phyloP scores from a whole-genome alignment of 2,888 invertebrate species.

The Drosophila pseudotalamancana region DNA sequence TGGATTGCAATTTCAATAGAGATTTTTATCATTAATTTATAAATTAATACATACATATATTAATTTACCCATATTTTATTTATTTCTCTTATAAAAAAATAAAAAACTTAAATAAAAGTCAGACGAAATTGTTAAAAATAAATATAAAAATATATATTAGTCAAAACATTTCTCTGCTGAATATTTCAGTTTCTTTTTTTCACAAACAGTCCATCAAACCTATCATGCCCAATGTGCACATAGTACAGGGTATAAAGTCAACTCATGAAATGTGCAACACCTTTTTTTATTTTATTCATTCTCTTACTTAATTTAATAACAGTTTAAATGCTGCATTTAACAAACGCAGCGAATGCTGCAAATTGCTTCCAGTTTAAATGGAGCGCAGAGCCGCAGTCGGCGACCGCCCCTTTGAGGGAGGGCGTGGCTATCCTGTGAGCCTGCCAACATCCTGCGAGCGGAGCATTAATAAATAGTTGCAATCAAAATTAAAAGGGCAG shows the following conservation, averaged over 20 bases:
- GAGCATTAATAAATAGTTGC: constrained; percentile 73
- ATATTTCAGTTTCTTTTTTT: neutral
- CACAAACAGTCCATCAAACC: neutral
- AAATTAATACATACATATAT: no score
- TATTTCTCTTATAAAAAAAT: no score
- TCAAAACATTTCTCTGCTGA: neutral
- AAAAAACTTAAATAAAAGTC: no score
- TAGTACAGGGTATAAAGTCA: neutral
- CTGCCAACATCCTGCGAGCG: constrained; percentile 39
- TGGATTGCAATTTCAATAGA: no score
- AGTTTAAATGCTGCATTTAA: constrained; percentile 47
- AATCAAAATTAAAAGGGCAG: constrained; percentile 74
- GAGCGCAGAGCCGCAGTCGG: constrained; percentile 45
- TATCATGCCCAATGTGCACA: neutral
- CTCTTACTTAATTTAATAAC: constrained; percentile 25
- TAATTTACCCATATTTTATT: no score
- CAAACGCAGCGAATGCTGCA: constrained; percentile 32
- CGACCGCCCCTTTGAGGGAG: constrained; percentile 9
- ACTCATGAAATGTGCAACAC: constrained; percentile 34
- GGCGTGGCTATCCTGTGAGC: constrained; percentile 27
- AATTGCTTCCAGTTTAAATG: constrained; percentile 56
- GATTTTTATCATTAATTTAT: no score
- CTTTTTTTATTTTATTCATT: constrained; percentile 24
- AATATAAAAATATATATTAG: neutral
- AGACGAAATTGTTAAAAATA: no score